Base-by-base conservation (phyloP, 1,140 invertebrate genomes). In the Onthophagus taurus region DNA sequence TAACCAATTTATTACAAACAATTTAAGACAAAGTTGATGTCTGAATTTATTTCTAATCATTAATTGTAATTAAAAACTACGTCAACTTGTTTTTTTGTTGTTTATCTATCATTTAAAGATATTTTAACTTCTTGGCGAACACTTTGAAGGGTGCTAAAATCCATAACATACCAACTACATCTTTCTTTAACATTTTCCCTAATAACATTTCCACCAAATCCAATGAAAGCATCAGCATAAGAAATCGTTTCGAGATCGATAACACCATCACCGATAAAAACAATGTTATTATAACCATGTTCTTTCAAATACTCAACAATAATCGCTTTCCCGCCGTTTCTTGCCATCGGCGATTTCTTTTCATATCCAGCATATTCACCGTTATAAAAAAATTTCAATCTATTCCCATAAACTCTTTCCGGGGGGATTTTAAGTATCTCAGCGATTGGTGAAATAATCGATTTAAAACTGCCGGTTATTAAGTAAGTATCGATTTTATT, bases 201-300 rank as follows among this genome's bases (percentile, higher is more conserved):
- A 9, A 90, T 71, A 16, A 94, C 80, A 70, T 97, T 97, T 0
- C 94, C 95, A 30, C 95, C 95, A 67, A 91, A 99, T 44, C 88
- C n/a, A 60, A 91, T 88, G 57, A 90, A 90, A 31, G 80, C 80
- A 60, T 89, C 81, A 43, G 92, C 94, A 6, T 94, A 91, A n/a
- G 95, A 92, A 59, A 75, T 80, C 11, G 94, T 89, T 69, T 97
- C 93, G 47, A 92, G 73, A 70, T 99, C 95, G 4, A 94, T 99
- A 11, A 83, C 86, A 26, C 95, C 95, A 71, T 99, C 95, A 2
- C 95, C 95, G 37, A 99, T 78, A 76, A 98, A 88, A 4, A 97
- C 78, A 7, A 98, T 66, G 41, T 72, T 76, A 52, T 85, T 75
- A 61, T 88, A 89, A 20, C 78, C 74, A 58, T 78, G 72, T 45